Percentiles rank a stretch among this genome's conserved stretches.
Evolutionary conservation across 2,888 invertebrate genomes (phyloP).

Genomic region (Leptopilina myrica): DNA sequence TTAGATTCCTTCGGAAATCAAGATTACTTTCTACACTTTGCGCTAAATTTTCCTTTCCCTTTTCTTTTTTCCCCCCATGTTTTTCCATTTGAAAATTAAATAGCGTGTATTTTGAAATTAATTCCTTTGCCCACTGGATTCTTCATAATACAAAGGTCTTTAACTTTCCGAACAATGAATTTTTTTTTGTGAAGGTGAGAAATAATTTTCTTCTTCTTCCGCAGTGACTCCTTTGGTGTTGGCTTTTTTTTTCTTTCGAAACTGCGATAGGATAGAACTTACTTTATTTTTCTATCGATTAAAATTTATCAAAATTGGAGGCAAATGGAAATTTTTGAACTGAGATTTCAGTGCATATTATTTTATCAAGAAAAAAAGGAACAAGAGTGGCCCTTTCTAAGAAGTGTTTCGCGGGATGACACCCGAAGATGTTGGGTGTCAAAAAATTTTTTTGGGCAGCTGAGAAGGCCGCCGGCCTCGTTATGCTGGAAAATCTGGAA

Average conservation of each 20-base stretch:
- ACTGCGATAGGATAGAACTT: too few relatives aligned
- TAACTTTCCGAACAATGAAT: too few relatives aligned
- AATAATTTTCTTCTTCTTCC: too few relatives aligned
- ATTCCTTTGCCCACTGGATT: not conserved
- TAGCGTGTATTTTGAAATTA: not conserved
- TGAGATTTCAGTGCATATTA: too few relatives aligned
- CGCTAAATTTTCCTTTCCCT: not conserved
- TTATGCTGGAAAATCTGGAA: slow-evolving; percentile 74
- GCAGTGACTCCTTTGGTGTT: too few relatives aligned
- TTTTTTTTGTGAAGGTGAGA: too few relatives aligned
- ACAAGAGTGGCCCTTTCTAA: too few relatives aligned
- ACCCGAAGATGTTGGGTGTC: not conserved
- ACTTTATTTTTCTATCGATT: too few relatives aligned
- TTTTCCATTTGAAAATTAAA: not conserved
- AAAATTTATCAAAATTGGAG: too few relatives aligned
- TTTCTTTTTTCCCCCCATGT: not conserved
- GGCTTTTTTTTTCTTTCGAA: too few relatives aligned
- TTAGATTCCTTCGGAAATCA: not conserved
- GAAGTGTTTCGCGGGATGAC: not conserved
- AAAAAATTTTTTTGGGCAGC: slow-evolving; percentile 54
- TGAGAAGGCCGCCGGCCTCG: slow-evolving; percentile 68
- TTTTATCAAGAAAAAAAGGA: too few relatives aligned
- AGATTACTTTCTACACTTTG: slow-evolving; percentile 10
- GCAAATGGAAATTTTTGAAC: too few relatives aligned
- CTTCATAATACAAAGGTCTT: not conserved